These are phyloP conservation scores for Laspeyria flexula DNA, from an alignment of 2,888 invertebrate species.

Conservation along the genomic window DNA sequence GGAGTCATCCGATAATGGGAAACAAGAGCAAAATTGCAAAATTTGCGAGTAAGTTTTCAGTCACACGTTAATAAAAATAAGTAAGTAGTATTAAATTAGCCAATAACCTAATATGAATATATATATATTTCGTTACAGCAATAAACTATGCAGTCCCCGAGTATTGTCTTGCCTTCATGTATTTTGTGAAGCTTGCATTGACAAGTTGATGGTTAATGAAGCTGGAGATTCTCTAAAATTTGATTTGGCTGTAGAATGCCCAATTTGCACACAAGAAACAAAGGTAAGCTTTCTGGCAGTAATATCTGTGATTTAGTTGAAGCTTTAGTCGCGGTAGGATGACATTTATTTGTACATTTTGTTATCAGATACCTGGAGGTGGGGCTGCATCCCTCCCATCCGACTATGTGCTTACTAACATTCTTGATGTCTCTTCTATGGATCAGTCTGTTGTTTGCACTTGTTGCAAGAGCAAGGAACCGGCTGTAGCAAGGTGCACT, in stretches of 20 bases:
- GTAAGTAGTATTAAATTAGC: no score
- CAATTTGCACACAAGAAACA: slow-evolving; percentile 94
- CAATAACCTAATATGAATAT: no score
- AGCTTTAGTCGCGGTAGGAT: not conserved
- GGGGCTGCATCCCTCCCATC: slow-evolving; percentile 93
- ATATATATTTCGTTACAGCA: no score
- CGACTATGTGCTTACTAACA: slow-evolving; percentile 95
- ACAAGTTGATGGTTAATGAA: slow-evolving; percentile 91
- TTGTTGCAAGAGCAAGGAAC: slow-evolving; percentile 97
- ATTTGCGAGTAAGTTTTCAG: slow-evolving; percentile 87
- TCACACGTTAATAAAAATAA: no score
- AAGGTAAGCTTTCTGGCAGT: slow-evolving; percentile 80
- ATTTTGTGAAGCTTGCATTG: slow-evolving; percentile 96
- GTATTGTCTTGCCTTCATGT: slow-evolving; percentile 97
- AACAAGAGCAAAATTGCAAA: slow-evolving; percentile 87
- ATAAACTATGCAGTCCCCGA: slow-evolving; percentile 92
- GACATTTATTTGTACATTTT: slow-evolving; percentile 18
- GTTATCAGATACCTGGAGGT: slow-evolving; percentile 88
- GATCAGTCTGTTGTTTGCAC: slow-evolving; percentile 93
- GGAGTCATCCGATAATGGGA: slow-evolving; percentile 80
- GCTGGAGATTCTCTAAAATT: slow-evolving; percentile 88
- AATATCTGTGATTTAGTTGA: not conserved
- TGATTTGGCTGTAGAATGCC: slow-evolving; percentile 90
- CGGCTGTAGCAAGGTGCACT: slow-evolving; percentile 96
- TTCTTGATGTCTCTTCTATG: slow-evolving; percentile 93